Percentiles rank a stretch among this genome's conserved stretches.
Conservation (phyloP, 1,140 invertebrate genomes). For the Cotesia vestalis region DNA sequence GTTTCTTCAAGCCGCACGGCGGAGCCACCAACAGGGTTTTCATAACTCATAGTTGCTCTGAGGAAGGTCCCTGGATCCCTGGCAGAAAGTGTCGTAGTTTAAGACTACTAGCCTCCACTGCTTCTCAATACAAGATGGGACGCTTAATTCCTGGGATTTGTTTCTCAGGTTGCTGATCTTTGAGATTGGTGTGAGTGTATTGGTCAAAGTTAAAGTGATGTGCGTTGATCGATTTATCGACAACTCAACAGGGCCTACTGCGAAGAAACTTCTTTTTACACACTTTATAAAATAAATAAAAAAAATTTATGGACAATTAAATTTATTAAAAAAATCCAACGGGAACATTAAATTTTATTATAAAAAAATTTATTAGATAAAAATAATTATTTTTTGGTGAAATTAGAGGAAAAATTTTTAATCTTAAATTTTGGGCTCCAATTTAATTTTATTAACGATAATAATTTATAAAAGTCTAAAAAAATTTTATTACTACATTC, state of each 20-base stretch:
- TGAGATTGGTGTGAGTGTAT: slow-evolving; percentile 47
- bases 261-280: slow-evolving; percentile 42
- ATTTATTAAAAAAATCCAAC: too few relatives aligned
- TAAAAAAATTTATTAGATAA: too few relatives aligned
- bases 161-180: slow-evolving; percentile 44
- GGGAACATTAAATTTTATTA: too few relatives aligned
- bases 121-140: slow-evolving; percentile 44
- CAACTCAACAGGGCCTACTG: slow-evolving; percentile 52
- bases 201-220: slow-evolving; percentile 55
- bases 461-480: too few relatives aligned
- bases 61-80: slow-evolving; percentile 55
- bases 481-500: too few relatives aligned
- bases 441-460: too few relatives aligned
- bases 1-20: slow-evolving; percentile 49
- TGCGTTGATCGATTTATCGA: slow-evolving; percentile 35
- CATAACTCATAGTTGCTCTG: slow-evolving; percentile 50
- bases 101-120: slow-evolving; percentile 45
- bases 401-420: too few relatives aligned
- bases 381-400: too few relatives aligned
- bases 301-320: too few relatives aligned
- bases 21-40: slow-evolving; percentile 49
- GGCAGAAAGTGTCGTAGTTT: slow-evolving; percentile 51
- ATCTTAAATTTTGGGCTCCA: too few relatives aligned
- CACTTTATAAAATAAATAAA: too few relatives aligned
- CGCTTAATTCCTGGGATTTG: slow-evolving; percentile 17